These are phyloP conservation scores for Amazonetta brasiliensis DNA, from an alignment of 2,797 vertebrate species.

Conservation along the genomic window DNA sequence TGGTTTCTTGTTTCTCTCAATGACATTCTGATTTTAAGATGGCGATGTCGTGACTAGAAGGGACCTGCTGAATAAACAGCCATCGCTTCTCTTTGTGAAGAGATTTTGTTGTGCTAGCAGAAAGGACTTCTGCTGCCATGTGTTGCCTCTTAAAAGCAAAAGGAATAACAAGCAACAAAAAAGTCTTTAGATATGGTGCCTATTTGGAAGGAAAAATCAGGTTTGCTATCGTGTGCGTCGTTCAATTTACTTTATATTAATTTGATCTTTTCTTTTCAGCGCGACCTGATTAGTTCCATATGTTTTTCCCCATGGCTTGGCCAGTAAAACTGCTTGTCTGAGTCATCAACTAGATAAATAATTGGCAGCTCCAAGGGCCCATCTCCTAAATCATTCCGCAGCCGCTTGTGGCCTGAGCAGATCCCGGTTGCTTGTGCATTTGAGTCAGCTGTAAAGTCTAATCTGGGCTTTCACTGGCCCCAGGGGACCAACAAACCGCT, in stretches of 20 bases:
- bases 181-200: not conserved
- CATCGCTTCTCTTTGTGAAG: not conserved
- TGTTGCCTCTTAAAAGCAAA: not conserved
- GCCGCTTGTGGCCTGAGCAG: slow-evolving; percentile 10
- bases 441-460: not conserved
- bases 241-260: slow-evolving; percentile 23
- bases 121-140: slow-evolving; percentile 8
- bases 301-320: slow-evolving; percentile 48
- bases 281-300: slow-evolving; percentile 47
- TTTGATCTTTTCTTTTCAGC: not conserved
- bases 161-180: not conserved
- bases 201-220: slow-evolving; percentile 6
- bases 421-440: not conserved
- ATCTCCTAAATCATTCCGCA: slow-evolving; percentile 56
- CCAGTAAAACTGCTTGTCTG: slow-evolving; percentile 62
- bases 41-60: not conserved
- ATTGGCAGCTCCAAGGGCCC: slow-evolving; percentile 54
- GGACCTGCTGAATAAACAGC: slow-evolving; percentile 10
- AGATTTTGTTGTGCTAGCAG: slow-evolving; percentile 30
- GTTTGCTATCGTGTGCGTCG: fast-evolving
- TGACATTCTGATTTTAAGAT: not conserved
- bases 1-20: not conserved
- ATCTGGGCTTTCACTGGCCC: slow-evolving; percentile 48
- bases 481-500: not conserved
- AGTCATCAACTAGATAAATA: slow-evolving; percentile 71